Base-by-base conservation (phyloP, 2,797 vertebrate genomes). In the Nannoperca australis region DNA sequence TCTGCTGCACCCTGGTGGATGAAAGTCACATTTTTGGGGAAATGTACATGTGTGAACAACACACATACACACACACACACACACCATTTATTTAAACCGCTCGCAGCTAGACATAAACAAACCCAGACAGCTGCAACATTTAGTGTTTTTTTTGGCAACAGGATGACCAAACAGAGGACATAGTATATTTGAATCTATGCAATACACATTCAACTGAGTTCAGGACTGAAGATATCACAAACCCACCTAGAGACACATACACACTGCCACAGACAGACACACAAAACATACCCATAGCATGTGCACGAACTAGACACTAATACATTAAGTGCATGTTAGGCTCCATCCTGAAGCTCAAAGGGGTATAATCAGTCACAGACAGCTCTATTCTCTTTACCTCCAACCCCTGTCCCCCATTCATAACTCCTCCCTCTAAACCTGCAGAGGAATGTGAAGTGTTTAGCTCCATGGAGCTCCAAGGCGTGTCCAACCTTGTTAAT, bases 371-470 rank as follows among this genome's bases (percentile, higher is more conserved):
- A 66, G 65, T 76, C 17, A 45, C 7, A 73, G 55, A 67, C 69
- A 32, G 68, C 84, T 83, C 73, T 22, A 30, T 63, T 70, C 51
- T 54, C 68, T 61, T 56, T 17, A 62, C 34, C 59, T 51, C 59
- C 13, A 64, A 30, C 30, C 64, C 30, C 67, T 13, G 17, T 75
- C 15, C 24, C 18, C n/a, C 1, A 20, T 40, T 47, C 49, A 18
- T 36, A 76, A 66, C 69, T 73, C 85, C 73, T 84, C 82, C 78
- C 84, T 65, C 38, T 49, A 65, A 75, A 76, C 73, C 80, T 84
- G 75, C 86, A 40, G 71, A 54, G 91, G 93, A 93, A 94, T 94
- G 92, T 85, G 71, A 77, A 84, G 85, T 62, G 88, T 90, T 88
- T 38, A 55, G 87, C 77, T 78, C 54, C 2, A 72, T 11, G 18